Evolutionary conservation across 2,797 vertebrate genomes (phyloP).

Genomic region (Epinephelus coioides): DNA sequence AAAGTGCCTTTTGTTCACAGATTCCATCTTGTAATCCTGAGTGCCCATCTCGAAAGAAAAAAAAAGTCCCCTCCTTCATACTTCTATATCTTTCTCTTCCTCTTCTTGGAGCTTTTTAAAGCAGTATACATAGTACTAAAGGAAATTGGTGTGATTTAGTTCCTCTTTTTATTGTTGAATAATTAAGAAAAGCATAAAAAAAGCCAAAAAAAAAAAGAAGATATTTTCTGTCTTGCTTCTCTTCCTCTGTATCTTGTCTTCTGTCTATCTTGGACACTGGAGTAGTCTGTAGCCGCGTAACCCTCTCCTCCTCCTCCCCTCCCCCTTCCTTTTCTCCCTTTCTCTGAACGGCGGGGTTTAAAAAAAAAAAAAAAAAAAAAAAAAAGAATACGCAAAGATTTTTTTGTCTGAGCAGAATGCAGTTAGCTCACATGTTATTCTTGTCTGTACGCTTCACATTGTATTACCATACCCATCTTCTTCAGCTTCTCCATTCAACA

Average conservation of each 20-base stretch:
- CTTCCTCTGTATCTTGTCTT: constrained; percentile 88
- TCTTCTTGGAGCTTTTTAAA: constrained; percentile 87
- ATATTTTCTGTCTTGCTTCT: constrained; percentile 83
- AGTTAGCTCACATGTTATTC: constrained; percentile 91
- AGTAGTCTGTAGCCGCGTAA: constrained; percentile 88
- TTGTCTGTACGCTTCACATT: constrained; percentile 90
- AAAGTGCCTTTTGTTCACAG: constrained; percentile 91
- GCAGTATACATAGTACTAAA: constrained; percentile 90
- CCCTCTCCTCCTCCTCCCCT: constrained; percentile 50
- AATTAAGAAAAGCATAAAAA: constrained; percentile 83
- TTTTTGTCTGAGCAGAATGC: constrained; percentile 88
- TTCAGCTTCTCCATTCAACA: constrained; percentile 94
- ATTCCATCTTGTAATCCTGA: constrained; percentile 89
- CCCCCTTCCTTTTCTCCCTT: constrained; percentile 51
- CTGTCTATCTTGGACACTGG: constrained; percentile 90
- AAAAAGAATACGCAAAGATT: constrained; percentile 78
- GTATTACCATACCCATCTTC: constrained; percentile 90
- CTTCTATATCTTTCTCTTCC: constrained; percentile 79
- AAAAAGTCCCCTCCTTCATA: constrained; percentile 82
- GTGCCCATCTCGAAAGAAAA: constrained; percentile 83
- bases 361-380: constrained; percentile 59
- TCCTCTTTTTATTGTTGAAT: constrained; percentile 89
- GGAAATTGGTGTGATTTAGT: constrained; percentile 94
- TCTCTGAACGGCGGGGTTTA: constrained; percentile 84
- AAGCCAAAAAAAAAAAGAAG: constrained; percentile 47